Base-by-base conservation (phyloP, 2,797 vertebrate species). In the Leptoclinus maculatus region DNA sequence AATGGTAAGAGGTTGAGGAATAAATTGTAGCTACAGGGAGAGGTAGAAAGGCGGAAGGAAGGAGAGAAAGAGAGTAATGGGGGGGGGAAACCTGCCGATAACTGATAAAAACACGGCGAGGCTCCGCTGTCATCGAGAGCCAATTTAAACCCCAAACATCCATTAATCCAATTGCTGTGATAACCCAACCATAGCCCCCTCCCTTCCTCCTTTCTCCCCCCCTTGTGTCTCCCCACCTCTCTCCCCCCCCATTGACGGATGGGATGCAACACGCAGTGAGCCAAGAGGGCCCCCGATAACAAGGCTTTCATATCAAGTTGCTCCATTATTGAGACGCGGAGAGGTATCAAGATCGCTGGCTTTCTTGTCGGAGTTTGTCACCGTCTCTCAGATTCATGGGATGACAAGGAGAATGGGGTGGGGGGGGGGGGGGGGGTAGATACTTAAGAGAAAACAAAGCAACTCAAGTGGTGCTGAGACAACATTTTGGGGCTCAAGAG, bases 281-380 rank as follows among this genome's bases (percentile, higher is more conserved):
- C 89, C 90, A 87, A 92, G 91, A 88, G 91, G 86, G 89, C 67
- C 86, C 86, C 73, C 82, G 96, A 95, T 96, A 96, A 95, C 89
- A 82, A 90, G 83, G 87, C 93, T 93, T 90, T 92, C 92, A 90
- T 94, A 95, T 93, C 91, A 92, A 88, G 87, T 95, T 90, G 92
- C 82, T 91, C 93, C 91, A 91, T 89, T 87, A 93, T 91, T 92
- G 93, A 94, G 90, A 94, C 94, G 94, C 91, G 81, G 92, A 87
- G 83, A 91, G 87, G 94, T 95, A 96, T 95, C 89, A 90, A 94
- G 94, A 96, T 94, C 85, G 77, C 90, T 81, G 90, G 88, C 94
- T 94, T 83, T 74, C 93, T 95, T 94, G 95, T 96, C 94, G 90
- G 88, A 91, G 88, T 96, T 94, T 96, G 95, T 96, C 95, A 95